Conservation (phyloP, 2,888 invertebrate species). For the Drosophila diplacantha region DNA sequence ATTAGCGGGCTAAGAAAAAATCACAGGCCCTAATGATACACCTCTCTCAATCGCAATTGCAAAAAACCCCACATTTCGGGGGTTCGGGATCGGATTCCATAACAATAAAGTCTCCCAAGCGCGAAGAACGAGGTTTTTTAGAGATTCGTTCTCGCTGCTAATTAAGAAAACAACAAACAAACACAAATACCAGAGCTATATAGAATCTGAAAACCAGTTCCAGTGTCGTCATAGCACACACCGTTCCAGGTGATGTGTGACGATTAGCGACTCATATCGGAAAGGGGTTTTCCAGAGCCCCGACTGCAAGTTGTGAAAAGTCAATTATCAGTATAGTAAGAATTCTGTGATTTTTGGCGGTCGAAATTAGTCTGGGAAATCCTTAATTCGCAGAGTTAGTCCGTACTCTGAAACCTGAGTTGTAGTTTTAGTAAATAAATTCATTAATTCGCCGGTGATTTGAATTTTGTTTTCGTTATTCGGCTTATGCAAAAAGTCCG, state of each 20-base stretch:
- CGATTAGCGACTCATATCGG: conserved; percentile 40
- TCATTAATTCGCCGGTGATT: conserved; percentile 11
- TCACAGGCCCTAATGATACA: conserved; percentile 20
- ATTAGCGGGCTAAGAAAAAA: conserved; percentile 26
- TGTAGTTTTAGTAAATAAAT: not conserved
- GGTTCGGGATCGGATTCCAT: conserved; percentile 12
- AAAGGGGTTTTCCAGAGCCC: conserved; percentile 47
- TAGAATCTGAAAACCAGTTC: conserved; percentile 48
- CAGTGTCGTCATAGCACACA: conserved; percentile 51
- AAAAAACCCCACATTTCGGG: conserved; percentile 19
- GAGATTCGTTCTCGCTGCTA: conserved; percentile 34
- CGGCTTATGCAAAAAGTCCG: conserved; percentile 40
- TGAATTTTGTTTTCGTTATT: conserved; percentile 43
- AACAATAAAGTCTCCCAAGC: conserved; percentile 25
- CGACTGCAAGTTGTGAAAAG: conserved; percentile 30
- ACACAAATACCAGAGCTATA: conserved; percentile 9
- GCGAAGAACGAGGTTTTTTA: conserved; percentile 17
- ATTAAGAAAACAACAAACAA: conserved; percentile 28
- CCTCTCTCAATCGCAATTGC: conserved; percentile 14
- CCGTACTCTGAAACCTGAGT: not conserved
- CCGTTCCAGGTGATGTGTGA: conserved; percentile 9
- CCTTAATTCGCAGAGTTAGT: not conserved
- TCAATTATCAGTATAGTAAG: conserved; percentile 11
- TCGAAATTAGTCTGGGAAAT: conserved; percentile 11
- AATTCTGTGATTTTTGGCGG: conserved; percentile 39